Conservation (phyloP, 2,797 vertebrate genomes). For the Caiman crocodilus region DNA sequence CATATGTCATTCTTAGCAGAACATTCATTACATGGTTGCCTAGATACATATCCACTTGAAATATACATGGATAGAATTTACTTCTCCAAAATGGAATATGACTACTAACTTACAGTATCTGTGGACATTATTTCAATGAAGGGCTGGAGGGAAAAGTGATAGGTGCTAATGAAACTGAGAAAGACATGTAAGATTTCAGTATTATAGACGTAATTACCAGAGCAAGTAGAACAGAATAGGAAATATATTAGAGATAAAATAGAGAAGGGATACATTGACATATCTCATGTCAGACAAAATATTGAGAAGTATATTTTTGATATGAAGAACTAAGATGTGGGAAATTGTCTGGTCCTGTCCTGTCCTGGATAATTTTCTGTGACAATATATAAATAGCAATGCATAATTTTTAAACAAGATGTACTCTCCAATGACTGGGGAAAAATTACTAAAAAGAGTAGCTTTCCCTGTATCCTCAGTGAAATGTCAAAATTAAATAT, state of each 20-base stretch:
- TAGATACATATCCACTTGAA: too few species aligned
- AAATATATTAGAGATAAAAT: background rate
- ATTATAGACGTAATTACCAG: background rate
- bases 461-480: background rate
- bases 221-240: background rate
- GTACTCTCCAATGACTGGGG: background rate
- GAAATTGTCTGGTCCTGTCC: too few species aligned
- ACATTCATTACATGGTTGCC: too few species aligned
- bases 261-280: background rate
- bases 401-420: background rate
- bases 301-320: background rate
- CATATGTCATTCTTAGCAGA: too few species aligned
- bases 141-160: background rate
- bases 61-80: too few species aligned
- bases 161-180: background rate
- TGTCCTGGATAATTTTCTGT: background rate
- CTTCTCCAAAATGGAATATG: too few species aligned
- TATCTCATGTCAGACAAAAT: background rate
- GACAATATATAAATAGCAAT: background rate
- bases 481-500: background rate
- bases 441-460: background rate
- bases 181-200: background rate
- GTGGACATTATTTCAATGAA: background rate
- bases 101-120: background rate
- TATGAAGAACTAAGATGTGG: background rate